phyloP scores from a whole-genome alignment of 2,888 invertebrate genomes.

The Mellilla xanthometata region DNA sequence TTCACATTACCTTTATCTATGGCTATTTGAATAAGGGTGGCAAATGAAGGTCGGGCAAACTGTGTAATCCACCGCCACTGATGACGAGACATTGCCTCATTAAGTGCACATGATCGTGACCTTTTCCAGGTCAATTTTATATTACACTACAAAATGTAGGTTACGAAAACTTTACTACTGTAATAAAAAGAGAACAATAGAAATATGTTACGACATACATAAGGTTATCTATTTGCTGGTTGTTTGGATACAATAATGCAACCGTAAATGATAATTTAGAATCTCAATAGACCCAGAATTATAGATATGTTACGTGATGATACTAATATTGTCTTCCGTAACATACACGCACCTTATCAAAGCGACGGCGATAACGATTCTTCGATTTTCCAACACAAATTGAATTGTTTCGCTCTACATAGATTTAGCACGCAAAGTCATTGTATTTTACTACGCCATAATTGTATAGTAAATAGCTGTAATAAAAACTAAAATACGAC shows the following conservation, averaged over 20 bases:
- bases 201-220: neutral
- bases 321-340: constrained; percentile 7
- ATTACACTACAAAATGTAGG: neutral
- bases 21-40: constrained; percentile 24
- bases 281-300: neutral
- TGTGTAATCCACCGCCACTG: neutral
- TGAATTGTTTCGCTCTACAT: constrained; percentile 51
- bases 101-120: neutral
- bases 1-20: constrained; percentile 27
- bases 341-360: constrained; percentile 44
- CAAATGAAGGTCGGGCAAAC: neutral
- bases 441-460: constrained; percentile 25
- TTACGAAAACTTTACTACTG: constrained; percentile 1
- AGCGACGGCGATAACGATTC: constrained; percentile 48
- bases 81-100: constrained; percentile 7
- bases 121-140: neutral
- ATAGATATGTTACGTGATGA: constrained; percentile 13
- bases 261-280: too few relatives aligned
- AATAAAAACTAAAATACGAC: constrained; percentile 2
- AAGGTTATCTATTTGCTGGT: neutral
- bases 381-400: constrained; percentile 56
- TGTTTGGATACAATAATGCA: too few relatives aligned
- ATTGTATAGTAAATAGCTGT: constrained; percentile 17
- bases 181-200: neutral
- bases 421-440: constrained; percentile 41